Conservation (phyloP, 2,888 invertebrate genomes). For the Sarcophaga subvicina region DNA sequence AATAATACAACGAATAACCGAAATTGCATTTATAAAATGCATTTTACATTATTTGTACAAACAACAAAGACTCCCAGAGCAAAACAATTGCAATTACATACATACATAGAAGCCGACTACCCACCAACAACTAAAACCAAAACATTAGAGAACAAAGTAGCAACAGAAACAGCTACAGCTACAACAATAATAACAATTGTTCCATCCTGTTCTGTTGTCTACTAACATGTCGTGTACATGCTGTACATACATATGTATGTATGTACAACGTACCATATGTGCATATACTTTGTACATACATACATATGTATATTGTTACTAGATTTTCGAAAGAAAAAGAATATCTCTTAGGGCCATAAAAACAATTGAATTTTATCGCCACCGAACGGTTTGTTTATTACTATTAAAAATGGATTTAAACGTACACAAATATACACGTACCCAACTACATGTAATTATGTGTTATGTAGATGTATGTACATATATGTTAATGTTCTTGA, state of each 20-base stretch:
- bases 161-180: neutral
- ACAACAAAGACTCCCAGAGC: constrained; percentile 44
- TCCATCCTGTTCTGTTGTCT: neutral
- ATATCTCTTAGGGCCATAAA: constrained; percentile 60
- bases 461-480: too few relatives aligned
- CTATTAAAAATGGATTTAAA: constrained; percentile 44
- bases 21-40: constrained; percentile 65
- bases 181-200: neutral
- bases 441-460: neutral
- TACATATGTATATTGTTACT: neutral
- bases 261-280: neutral
- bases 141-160: constrained; percentile 5
- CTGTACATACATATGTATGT: neutral
- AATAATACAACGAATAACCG: constrained; percentile 45
- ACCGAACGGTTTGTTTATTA: constrained; percentile 56
- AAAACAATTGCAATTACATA: constrained; percentile 48
- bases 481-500: too few relatives aligned
- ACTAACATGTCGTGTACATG: neutral
- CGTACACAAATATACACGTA: neutral
- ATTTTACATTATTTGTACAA: constrained; percentile 46
- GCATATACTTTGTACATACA: neutral
- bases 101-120: constrained; percentile 39
- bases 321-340: constrained; percentile 30
- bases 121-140: neutral
- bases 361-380: constrained; percentile 62